Percentiles rank a stretch among this genome's conserved stretches.
phyloP scores from a whole-genome alignment of 2,113 vertebrate species.

The Grallaria varia region DNA sequence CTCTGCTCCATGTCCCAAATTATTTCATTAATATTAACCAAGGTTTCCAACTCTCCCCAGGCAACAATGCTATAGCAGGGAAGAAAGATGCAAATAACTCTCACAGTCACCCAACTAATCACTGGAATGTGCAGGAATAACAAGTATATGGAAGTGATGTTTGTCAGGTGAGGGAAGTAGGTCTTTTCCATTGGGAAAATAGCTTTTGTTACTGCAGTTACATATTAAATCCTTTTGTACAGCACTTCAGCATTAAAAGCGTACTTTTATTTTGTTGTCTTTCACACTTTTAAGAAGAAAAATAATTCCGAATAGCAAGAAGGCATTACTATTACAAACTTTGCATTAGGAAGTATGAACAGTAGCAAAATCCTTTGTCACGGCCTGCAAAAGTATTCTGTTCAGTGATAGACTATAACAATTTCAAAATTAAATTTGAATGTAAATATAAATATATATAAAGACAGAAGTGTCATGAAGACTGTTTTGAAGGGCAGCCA shows the following conservation, averaged over 20 bases:
- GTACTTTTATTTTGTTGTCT: not conserved
- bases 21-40: conserved; percentile 86
- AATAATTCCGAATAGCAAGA: not conserved
- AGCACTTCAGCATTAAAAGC: not conserved
- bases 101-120: conserved; percentile 12
- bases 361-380: not conserved
- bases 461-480: not conserved
- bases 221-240: not conserved
- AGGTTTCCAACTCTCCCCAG: conserved; percentile 66
- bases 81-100: conserved; percentile 52
- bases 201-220: not conserved
- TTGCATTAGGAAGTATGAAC: not conserved
- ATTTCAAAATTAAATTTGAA: not conserved
- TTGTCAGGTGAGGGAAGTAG: conserved; percentile 31
- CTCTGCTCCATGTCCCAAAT: conserved; percentile 72
- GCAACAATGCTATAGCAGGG: conserved; percentile 65
- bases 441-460: not conserved
- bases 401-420: not conserved
- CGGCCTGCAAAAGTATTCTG: not conserved
- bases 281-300: not conserved
- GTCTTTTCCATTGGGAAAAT: conserved; percentile 25
- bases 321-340: not conserved
- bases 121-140: conserved; percentile 45
- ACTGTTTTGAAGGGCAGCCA: not conserved
- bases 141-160: not conserved